Conservation (phyloP, 1,140 invertebrate species). For the Galendromus occidentalis region DNA sequence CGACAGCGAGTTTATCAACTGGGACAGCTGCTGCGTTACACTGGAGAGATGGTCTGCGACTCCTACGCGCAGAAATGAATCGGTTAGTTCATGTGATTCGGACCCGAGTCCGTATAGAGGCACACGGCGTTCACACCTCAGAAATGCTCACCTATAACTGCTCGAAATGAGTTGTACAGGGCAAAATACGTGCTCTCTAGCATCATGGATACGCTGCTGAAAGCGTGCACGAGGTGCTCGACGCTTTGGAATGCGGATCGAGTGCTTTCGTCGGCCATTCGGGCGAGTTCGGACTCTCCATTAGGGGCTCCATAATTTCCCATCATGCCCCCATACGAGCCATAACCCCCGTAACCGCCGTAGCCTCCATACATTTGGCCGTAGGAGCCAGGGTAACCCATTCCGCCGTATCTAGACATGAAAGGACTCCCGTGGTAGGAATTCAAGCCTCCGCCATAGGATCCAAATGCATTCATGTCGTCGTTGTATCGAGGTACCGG, state of each 20-base stretch:
- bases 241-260: constrained; percentile 79
- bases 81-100: too few relatives aligned
- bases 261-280: constrained; percentile 71
- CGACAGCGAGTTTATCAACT: constrained; percentile 63
- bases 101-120: too few relatives aligned
- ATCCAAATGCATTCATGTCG: background rate
- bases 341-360: background rate
- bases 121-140: too few relatives aligned
- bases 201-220: constrained; percentile 84
- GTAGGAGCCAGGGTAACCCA: background rate
- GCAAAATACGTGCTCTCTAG: constrained; percentile 86
- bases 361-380: background rate
- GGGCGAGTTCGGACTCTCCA: constrained; percentile 44
- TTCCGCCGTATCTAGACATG: background rate
- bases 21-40: constrained; percentile 53
- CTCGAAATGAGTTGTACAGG: constrained; percentile 77
- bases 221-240: constrained; percentile 70
- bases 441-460: background rate
- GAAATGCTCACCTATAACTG: constrained; percentile 43
- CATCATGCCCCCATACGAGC: background rate
- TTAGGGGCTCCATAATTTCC: too few relatives aligned
- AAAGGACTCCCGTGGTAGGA: background rate
- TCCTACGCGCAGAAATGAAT: constrained; percentile 23
- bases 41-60: constrained; percentile 82
- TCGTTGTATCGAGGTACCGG: too few relatives aligned